Evolutionary conservation across 2,888 invertebrate genomes (phyloP).

Genomic region (Rotaria sp.): DNA sequence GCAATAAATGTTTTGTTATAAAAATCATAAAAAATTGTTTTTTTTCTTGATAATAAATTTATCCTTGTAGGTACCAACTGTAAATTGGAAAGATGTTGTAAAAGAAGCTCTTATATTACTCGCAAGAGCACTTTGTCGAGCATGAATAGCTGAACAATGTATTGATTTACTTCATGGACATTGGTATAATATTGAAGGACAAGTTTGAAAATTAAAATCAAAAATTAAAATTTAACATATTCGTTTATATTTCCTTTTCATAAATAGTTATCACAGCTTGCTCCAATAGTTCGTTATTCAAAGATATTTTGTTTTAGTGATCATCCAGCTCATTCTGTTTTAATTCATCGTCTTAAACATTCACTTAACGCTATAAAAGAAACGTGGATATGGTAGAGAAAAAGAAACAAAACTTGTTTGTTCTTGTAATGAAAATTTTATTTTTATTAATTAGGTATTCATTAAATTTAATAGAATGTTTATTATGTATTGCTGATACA

Average conservation of each 20-base stretch:
- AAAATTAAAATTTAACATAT: background rate
- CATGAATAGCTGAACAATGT: slow-evolving; percentile 67
- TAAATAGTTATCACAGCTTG: slow-evolving; percentile 70
- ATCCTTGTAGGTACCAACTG: slow-evolving; percentile 48
- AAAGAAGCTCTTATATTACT: slow-evolving; percentile 73
- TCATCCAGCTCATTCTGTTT: slow-evolving; percentile 75
- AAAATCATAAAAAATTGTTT: background rate
- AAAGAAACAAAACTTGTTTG: background rate
- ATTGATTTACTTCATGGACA: slow-evolving; percentile 68
- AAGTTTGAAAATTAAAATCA: slow-evolving; percentile 52
- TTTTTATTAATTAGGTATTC: slow-evolving; percentile 65
- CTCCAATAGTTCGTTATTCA: slow-evolving; percentile 76
- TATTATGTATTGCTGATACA: slow-evolving; percentile 77
- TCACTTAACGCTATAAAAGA: slow-evolving; percentile 88
- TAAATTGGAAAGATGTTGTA: slow-evolving; percentile 87
- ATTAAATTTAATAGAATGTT: slow-evolving; percentile 76
- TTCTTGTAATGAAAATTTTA: too few species aligned
- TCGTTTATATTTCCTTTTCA: background rate
- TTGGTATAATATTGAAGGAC: slow-evolving; percentile 88
- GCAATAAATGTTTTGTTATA: slow-evolving; percentile 77
- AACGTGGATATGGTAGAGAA: slow-evolving; percentile 57
- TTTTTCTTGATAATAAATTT: background rate
- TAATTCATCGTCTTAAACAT: slow-evolving; percentile 80
- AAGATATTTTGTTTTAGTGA: slow-evolving; percentile 91
- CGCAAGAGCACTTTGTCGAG: slow-evolving; percentile 70